Evolutionary conservation across 2,888 invertebrate species (phyloP).

Genomic region (Ectropis crepuscularia): DNA sequence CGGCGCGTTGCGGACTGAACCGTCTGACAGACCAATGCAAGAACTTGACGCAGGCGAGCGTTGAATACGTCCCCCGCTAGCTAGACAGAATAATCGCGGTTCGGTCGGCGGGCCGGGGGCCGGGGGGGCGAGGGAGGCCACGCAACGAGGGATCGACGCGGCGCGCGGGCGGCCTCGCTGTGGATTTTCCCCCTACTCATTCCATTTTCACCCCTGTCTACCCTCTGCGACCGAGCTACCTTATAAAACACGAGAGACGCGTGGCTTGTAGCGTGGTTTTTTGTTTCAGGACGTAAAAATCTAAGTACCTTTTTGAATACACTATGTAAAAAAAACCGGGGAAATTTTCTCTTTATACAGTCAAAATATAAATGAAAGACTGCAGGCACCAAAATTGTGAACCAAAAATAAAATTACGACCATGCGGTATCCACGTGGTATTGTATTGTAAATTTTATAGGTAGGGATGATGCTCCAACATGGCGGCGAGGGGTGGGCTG

Average conservation of each 20-base stretch:
- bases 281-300: not conserved
- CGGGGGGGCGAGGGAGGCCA: conserved; percentile 45
- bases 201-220: conserved; percentile 43
- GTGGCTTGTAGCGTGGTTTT: conserved; percentile 26
- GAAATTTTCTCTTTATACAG: no score
- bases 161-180: conserved; percentile 19
- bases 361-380: not conserved
- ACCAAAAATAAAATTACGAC: conserved; percentile 10
- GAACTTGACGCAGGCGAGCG: conserved; percentile 61
- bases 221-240: conserved; percentile 45
- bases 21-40: conserved; percentile 46
- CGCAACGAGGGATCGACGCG: conserved; percentile 4
- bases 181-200: conserved; percentile 28
- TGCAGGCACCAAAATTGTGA: not conserved
- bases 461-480: conserved; percentile 44
- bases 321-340: no score
- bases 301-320: not conserved
- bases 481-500: conserved; percentile 37
- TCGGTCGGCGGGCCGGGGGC: conserved; percentile 49
- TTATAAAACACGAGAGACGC: conserved; percentile 31
- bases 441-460: conserved; percentile 55
- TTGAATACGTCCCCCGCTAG: conserved; percentile 69
- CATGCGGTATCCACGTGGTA: conserved; percentile 55
- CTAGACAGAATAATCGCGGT: conserved; percentile 79
- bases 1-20: conserved; percentile 76